phyloP scores from a whole-genome alignment of 2,797 vertebrate species.

The Rhynchonycteris naso region DNA sequence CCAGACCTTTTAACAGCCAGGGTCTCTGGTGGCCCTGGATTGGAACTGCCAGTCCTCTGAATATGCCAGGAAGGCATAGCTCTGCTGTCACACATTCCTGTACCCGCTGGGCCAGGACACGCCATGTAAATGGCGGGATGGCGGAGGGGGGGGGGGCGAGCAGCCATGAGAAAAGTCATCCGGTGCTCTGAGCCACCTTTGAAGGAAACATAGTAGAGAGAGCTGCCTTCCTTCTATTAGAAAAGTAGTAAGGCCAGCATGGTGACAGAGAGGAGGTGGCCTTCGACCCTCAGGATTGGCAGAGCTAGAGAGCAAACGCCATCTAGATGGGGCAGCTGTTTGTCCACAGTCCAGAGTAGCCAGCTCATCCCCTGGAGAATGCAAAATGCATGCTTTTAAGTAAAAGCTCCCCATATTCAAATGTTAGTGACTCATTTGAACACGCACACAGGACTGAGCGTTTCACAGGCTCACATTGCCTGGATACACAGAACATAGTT shows the following conservation, averaged over 20 bases:
- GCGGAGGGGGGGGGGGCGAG: neutral
- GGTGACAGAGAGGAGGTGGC: constrained; percentile 11
- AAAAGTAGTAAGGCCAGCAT: neutral
- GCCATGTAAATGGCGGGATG: neutral
- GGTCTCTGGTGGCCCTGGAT: neutral
- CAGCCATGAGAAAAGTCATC: neutral
- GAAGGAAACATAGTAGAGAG: neutral
- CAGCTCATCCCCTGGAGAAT: neutral
- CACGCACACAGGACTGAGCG: neutral
- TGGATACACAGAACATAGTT: neutral
- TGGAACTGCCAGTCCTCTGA: neutral
- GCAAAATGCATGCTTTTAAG: neutral
- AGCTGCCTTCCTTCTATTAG: neutral
- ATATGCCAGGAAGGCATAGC: neutral
- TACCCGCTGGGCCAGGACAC: neutral
- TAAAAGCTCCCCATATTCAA: neutral
- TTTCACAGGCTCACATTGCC: neutral
- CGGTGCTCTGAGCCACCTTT: neutral
- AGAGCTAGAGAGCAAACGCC: neutral
- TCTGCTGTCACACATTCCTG: neutral
- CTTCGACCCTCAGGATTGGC: neutral
- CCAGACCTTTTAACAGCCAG: neutral
- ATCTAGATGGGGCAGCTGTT: neutral
- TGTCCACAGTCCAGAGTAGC: neutral
- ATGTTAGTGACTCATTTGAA: neutral